Evolutionary conservation across 2,113 vertebrate genomes (phyloP).

Genomic region (Galbula dea): DNA sequence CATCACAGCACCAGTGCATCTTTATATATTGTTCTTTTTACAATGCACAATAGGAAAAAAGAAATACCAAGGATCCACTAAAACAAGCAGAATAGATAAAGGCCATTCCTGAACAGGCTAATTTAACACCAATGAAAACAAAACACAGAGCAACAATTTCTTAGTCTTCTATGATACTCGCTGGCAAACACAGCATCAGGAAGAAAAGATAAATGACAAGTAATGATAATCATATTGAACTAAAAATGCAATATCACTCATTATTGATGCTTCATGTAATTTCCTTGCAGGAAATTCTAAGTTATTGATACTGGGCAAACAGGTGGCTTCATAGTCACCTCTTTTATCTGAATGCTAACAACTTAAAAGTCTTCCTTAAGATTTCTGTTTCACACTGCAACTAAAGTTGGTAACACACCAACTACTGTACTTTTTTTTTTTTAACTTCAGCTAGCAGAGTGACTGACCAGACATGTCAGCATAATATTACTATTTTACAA

Average conservation of each 20-base stretch:
- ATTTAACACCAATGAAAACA: constrained; percentile 29
- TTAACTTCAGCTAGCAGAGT: neutral
- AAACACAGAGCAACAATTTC: constrained; percentile 40
- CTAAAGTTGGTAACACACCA: neutral
- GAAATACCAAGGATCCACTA: neutral
- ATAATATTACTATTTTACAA: neutral
- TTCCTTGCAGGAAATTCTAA: constrained; percentile 51
- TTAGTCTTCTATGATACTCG: neutral
- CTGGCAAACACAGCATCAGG: constrained; percentile 28
- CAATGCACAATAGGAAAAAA: neutral
- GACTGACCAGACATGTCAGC: neutral
- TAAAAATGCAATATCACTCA: constrained; percentile 25
- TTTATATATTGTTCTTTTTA: neutral
- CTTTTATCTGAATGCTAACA: neutral
- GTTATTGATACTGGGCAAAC: constrained; percentile 48
- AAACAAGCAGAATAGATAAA: neutral
- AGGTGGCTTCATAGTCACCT: constrained; percentile 28
- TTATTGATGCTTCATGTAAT: constrained; percentile 51
- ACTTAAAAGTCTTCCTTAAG: neutral
- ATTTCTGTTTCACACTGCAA: neutral
- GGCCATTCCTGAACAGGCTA: neutral
- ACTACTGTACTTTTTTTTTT: neutral
- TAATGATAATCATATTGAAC: constrained; percentile 44
- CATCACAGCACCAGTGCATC: neutral
- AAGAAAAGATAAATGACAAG: constrained; percentile 44